Percentiles rank a stretch among this genome's conserved stretches.
phyloP scores from a whole-genome alignment of 1,140 invertebrate genomes.

The Venturia canescens region DNA sequence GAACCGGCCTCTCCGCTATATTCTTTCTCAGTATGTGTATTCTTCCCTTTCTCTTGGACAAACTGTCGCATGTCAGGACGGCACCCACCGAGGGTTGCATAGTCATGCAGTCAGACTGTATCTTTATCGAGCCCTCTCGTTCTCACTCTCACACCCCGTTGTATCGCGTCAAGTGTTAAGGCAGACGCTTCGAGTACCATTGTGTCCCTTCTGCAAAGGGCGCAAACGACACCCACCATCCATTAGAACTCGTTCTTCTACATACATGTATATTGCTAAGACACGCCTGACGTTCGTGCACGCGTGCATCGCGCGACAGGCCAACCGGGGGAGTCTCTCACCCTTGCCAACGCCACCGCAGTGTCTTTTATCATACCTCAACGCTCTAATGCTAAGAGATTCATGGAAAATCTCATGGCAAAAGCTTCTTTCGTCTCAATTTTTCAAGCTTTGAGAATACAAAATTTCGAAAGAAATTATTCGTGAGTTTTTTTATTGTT shows the following conservation, averaged over 20 bases:
- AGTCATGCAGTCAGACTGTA: neutral
- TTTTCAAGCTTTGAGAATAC: too few relatives aligned
- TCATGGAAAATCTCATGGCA: neutral
- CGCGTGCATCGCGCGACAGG: slow-evolving; percentile 26
- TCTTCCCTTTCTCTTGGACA: slow-evolving; percentile 1
- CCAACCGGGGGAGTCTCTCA: neutral
- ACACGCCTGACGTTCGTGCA: neutral
- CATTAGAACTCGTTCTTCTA: neutral
- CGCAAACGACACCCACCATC: slow-evolving; percentile 18
- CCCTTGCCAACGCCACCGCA: neutral
- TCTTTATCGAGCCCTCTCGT: neutral
- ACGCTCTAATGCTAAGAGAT: neutral
- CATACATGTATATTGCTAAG: neutral
- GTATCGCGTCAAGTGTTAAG: slow-evolving; percentile 31
- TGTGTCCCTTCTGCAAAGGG: slow-evolving; percentile 21
- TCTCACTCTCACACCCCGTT: slow-evolving; percentile 2
- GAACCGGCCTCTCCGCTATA: neutral
- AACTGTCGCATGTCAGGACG: slow-evolving; percentile 14
- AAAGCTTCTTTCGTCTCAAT: neutral
- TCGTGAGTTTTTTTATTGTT: too few relatives aligned
- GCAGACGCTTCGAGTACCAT: slow-evolving; percentile 35
- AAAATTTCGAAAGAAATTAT: too few relatives aligned
- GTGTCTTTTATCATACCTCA: slow-evolving; percentile 1
- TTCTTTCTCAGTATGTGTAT: neutral
- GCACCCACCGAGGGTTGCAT: neutral